phyloP scores from a whole-genome alignment of 1,140 invertebrate genomes.

The Camponotus pennsylvanicus region DNA sequence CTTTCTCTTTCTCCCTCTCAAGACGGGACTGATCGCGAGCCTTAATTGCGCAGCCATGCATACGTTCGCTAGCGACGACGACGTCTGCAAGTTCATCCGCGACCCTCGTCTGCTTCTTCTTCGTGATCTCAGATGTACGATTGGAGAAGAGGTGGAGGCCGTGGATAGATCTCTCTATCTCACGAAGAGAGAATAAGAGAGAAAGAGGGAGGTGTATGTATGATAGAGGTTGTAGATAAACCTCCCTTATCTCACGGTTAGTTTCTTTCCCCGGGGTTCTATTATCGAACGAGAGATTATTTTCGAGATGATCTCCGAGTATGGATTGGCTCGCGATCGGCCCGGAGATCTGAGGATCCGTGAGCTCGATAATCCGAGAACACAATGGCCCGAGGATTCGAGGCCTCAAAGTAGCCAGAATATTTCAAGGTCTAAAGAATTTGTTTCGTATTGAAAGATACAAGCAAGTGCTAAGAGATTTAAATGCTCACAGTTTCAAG shows the following conservation, averaged over 20 bases:
- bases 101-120: conserved; percentile 27
- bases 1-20: conserved; percentile 28
- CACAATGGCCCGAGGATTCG: conserved; percentile 22
- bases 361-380: conserved; percentile 11
- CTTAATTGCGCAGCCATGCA: conserved; percentile 72
- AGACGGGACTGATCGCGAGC: conserved; percentile 32
- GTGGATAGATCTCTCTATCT: conserved; percentile 57
- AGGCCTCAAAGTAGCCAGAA: not conserved
- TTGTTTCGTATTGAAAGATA: not conserved
- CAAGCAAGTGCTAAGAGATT: not conserved
- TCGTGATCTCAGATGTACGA: conserved; percentile 38
- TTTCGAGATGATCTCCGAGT: conserved; percentile 42
- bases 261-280: conserved; percentile 27
- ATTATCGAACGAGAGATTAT: conserved; percentile 35
- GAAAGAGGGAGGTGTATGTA: not conserved
- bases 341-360: conserved; percentile 1
- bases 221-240: conserved; percentile 35
- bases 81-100: conserved; percentile 39
- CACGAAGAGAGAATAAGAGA: conserved; percentile 20
- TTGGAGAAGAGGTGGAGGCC: conserved; percentile 29
- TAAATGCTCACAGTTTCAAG: not conserved
- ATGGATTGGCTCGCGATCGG: conserved; percentile 15
- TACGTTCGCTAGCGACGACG: conserved; percentile 60
- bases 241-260: conserved; percentile 34
- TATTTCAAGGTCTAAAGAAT: not conserved